Percentiles rank a stretch among this genome's conserved stretches.
Conservation (phyloP, 2,113 vertebrate genomes). For the Urocolius indicus region DNA sequence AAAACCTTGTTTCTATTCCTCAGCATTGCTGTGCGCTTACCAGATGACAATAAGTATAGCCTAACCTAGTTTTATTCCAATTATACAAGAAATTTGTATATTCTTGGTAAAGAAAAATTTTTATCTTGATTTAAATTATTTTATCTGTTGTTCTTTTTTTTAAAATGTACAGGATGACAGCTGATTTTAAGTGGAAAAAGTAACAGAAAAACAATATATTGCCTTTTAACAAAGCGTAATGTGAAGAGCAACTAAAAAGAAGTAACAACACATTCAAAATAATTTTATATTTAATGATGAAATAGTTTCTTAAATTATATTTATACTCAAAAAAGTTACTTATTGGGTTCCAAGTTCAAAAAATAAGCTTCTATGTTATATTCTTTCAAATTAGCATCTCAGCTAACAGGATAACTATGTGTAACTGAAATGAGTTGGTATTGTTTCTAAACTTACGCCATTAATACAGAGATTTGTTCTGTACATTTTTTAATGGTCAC, state of each 20-base stretch:
- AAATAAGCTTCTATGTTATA: neutral
- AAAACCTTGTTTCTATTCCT: slow-evolving; percentile 19
- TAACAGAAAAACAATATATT: neutral
- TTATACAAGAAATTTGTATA: neutral
- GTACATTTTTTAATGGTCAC: neutral
- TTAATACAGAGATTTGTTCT: neutral
- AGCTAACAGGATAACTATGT: neutral
- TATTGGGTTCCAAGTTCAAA: neutral
- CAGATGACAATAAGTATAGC: neutral
- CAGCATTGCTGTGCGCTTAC: neutral
- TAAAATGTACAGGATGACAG: neutral
- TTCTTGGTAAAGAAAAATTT: neutral
- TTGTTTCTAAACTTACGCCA: neutral
- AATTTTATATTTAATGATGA: neutral
- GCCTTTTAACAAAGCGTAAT: neutral
- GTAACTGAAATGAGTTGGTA: neutral
- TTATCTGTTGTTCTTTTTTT: neutral
- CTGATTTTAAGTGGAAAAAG: neutral
- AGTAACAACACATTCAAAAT: neutral
- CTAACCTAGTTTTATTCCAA: neutral
- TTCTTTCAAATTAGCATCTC: neutral
- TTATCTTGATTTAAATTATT: neutral
- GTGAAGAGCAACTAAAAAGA: neutral
- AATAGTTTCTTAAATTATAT: neutral
- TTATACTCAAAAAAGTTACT: neutral